phyloP scores from a whole-genome alignment of 2,888 invertebrate species.

The Trissolcus brochymenae region DNA sequence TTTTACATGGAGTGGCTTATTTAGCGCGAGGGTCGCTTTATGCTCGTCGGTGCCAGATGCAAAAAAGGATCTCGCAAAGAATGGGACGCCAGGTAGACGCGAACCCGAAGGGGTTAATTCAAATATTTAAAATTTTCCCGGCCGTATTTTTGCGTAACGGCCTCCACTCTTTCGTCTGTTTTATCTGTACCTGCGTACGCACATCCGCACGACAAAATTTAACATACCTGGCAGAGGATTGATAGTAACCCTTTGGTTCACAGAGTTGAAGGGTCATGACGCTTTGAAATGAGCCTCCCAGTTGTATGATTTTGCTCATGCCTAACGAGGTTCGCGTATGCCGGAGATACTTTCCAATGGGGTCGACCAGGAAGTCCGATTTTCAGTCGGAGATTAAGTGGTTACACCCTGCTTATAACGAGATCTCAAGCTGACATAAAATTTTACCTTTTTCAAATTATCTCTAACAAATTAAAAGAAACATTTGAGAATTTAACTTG shows the following conservation, averaged over 20 bases:
- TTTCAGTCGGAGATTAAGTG: constrained; percentile 14
- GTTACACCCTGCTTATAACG: not conserved
- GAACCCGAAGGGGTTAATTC: constrained; percentile 72
- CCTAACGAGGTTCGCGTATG: constrained; percentile 45
- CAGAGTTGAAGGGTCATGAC: constrained; percentile 64
- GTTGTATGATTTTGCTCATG: constrained; percentile 54
- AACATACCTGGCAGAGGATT: constrained; percentile 67
- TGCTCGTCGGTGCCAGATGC: constrained; percentile 74
- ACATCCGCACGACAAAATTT: constrained; percentile 17
- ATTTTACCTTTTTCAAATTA: not conserved
- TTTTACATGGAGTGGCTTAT: constrained; percentile 72
- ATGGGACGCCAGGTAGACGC: constrained; percentile 63
- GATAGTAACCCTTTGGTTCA: constrained; percentile 62
- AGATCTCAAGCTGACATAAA: too few relatives aligned
- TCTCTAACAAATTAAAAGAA: not conserved
- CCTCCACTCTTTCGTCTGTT: constrained; percentile 34
- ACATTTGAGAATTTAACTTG: too few relatives aligned
- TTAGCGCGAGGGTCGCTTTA: constrained; percentile 68
- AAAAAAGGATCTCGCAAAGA: constrained; percentile 71
- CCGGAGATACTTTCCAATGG: constrained; percentile 34
- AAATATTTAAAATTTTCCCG: constrained; percentile 75
- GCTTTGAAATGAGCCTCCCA: constrained; percentile 64
- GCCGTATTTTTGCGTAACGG: constrained; percentile 73
- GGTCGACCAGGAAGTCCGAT: constrained; percentile 20
- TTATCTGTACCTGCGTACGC: constrained; percentile 35